Base-by-base conservation (phyloP, 2,888 invertebrate genomes). In the Alentia gelatinosa region DNA sequence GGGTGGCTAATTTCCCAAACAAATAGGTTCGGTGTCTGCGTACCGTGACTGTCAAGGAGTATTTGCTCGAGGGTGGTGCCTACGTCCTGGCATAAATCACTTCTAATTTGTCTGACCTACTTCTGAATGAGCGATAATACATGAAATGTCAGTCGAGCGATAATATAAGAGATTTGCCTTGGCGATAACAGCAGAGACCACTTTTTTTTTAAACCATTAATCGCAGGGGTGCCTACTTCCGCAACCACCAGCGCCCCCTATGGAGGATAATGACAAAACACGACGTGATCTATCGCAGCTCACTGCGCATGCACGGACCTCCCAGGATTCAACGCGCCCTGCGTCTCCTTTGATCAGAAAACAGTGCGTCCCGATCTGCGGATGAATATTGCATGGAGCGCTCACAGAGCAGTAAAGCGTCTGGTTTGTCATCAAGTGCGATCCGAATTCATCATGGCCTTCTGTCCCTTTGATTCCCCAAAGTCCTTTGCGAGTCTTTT, bases 61-160 rank as follows among this genome's bases (percentile, higher is more conserved):
- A 56, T 56, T 56, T 9, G 56, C 19, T 56, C n/a, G 56, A n/a
- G 56, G 56, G 56, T 56, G 56, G 12, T 56, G 56, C 19, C n/a
- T 4, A n/a, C 23, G 12, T n/a, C 56, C 56, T 56, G 56, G 56
- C 23, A 56, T 56, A 56, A 56, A 56, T 56, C 56, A 56, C n/a
- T n/a, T 56, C 56, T 56, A 56, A 56, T 56, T 56, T 56, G 56
- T 56, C 56, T 56, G 56, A 56, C 56, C 56, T n/a, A 56, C 56
- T 56, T 56, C 56, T 12, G 23, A 56, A 3, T 56, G 56, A 19
- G 56, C 56, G 56, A 56, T 56, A 56, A 56, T 56, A 56, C 5
- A 12, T 19, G 56, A 1, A n/a, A n/a, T 12, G n/a, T n/a, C 56
- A 12, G n/a, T n/a, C 19, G 56, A n/a, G 3, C 19, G 56, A 56